Evolutionary conservation across 2,888 invertebrate species (phyloP).

Genomic region (Drosophila histrio): DNA sequence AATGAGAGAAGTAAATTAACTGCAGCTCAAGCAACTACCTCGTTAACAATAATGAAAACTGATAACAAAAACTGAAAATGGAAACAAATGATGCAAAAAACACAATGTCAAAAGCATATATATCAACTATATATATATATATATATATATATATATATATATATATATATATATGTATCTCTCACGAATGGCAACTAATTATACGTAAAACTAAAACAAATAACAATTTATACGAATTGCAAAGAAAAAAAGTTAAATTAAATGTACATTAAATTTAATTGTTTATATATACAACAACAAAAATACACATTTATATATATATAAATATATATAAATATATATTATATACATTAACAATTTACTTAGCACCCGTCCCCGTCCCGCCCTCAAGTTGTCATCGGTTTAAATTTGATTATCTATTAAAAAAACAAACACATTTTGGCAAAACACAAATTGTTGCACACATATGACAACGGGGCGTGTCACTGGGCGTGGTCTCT

Average conservation of each 20-base stretch:
- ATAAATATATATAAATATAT: conserved; percentile 32
- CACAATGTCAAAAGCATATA: conserved; percentile 13
- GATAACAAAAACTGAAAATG: conserved; percentile 6
- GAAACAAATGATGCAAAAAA: conserved; percentile 16
- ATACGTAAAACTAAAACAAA: conserved; percentile 69
- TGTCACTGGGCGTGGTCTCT: conserved; percentile 42
- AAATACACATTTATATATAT: conserved; percentile 35
- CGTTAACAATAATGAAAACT: conserved; percentile 64
- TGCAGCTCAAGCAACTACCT: conserved; percentile 69
- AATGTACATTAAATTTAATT: conserved; percentile 78
- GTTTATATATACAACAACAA: conserved; percentile 61
- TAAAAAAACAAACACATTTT: conserved; percentile 50
- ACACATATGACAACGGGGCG: conserved; percentile 66
- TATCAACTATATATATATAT: conserved; percentile 32
- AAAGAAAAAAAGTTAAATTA: conserved; percentile 56
- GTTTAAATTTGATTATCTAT: conserved; percentile 69
- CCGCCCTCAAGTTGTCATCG: conserved; percentile 59
- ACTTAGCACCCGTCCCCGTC: conserved; percentile 29
- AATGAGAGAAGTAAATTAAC: conserved; percentile 24
- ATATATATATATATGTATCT: background rate
- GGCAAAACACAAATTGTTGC: conserved; percentile 71
- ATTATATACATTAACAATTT: conserved; percentile 38
- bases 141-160: conserved; percentile 1
- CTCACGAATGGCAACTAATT: conserved; percentile 61
- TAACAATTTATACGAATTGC: conserved; percentile 51